A percentile compares a stretch with the other conserved stretches of the same genome.
Conservation (phyloP, 2,797 vertebrate species). For the Sorex maritimensis region DNA sequence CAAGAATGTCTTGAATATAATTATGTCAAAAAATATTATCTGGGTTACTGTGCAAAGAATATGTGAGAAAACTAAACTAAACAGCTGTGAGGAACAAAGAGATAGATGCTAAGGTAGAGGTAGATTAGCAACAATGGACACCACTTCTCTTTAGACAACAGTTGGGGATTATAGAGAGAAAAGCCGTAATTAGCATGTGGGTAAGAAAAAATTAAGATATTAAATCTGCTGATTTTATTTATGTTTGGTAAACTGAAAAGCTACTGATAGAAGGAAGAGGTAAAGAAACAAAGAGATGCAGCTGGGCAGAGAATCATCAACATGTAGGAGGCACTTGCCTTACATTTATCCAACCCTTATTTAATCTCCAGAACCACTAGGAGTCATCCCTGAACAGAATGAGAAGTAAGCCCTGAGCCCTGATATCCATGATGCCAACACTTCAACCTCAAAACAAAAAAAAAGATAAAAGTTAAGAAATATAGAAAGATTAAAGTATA, state of each 20-base stretch:
- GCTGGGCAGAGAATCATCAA: neutral
- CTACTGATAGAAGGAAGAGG: neutral
- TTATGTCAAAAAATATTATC: slow-evolving; percentile 10
- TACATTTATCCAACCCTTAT: too few species aligned
- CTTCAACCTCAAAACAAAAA: neutral
- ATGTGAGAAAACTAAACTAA: neutral
- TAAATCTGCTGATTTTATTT: slow-evolving; percentile 7
- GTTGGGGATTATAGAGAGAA: neutral
- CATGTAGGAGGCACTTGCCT: neutral
- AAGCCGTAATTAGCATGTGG: neutral
- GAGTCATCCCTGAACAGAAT: too few species aligned
- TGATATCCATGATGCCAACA: too few species aligned
- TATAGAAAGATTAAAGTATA: neutral
- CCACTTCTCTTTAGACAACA: neutral
- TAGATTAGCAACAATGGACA: neutral
- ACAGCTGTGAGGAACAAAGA: neutral
- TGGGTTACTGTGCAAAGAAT: neutral
- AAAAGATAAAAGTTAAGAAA: neutral
- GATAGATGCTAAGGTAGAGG: neutral
- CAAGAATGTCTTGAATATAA: neutral
- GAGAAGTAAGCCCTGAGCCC: too few species aligned
- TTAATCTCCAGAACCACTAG: too few species aligned
- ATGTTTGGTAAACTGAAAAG: neutral
- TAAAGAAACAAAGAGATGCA: neutral
- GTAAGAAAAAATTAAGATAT: neutral